A percentile compares a stretch with the other conserved stretches of the same genome.
These are phyloP conservation scores for Cepaea nemoralis DNA, from an alignment of 1,140 invertebrate genomes.

Conservation along the genomic window DNA sequence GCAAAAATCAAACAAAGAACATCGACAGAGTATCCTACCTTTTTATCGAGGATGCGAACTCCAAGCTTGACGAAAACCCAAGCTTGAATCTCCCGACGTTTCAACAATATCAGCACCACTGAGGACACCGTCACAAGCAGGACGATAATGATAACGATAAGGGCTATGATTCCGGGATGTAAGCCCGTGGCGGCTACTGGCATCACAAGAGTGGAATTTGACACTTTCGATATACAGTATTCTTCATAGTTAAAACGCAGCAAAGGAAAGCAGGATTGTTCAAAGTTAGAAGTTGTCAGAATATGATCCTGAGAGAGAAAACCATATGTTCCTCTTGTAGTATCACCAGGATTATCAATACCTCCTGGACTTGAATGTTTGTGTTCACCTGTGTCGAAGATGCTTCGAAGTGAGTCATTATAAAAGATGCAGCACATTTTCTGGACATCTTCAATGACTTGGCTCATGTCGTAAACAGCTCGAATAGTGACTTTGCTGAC, in stretches of 20 bases:
- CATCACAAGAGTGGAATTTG: background rate
- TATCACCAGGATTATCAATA: background rate
- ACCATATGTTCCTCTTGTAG: background rate
- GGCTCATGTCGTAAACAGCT: slow-evolving; percentile 2
- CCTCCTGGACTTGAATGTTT: background rate
- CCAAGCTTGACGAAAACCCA: slow-evolving; percentile 49
- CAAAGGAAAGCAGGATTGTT: background rate
- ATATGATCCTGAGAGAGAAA: background rate
- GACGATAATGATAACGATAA: slow-evolving; percentile 14
- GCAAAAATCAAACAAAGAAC: background rate
- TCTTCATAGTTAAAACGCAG: background rate
- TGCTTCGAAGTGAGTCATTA: background rate
- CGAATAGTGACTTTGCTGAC: slow-evolving; percentile 33
- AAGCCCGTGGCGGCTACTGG: background rate
- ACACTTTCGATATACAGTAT: background rate
- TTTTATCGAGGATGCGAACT: slow-evolving; percentile 43
- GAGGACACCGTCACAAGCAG: slow-evolving; percentile 27
- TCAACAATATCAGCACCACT: slow-evolving; percentile 40
- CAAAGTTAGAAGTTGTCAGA: background rate
- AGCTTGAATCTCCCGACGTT: slow-evolving; percentile 50
- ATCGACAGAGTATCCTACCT: background rate
- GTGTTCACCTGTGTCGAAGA: background rate
- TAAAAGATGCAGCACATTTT: slow-evolving; percentile 38
- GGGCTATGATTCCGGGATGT: background rate
- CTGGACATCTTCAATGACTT: slow-evolving; percentile 32